Conservation (phyloP, 2,888 invertebrate species). For the Diabrotica balteata region DNA sequence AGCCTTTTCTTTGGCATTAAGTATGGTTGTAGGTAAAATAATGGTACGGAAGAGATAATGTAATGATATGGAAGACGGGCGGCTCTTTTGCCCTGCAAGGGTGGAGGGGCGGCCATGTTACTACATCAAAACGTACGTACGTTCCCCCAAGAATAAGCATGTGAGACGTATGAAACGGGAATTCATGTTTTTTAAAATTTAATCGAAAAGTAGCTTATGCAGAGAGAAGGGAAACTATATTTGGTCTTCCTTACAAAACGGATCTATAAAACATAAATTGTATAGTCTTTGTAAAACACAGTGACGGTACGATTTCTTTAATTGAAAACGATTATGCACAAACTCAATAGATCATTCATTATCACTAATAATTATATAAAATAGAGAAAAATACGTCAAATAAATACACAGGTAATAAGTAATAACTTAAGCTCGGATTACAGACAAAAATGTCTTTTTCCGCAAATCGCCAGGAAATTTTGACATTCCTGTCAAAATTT, state of each 20-base stretch:
- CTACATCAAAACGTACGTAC: slow-evolving; percentile 23
- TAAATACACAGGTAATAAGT: no score
- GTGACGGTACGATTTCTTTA: neutral
- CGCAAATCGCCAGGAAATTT: no score
- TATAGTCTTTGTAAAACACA: slow-evolving; percentile 50
- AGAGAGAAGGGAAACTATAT: slow-evolving; percentile 38
- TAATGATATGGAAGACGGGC: slow-evolving; percentile 14
- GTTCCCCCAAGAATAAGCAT: slow-evolving; percentile 30
- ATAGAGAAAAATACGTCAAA: neutral
- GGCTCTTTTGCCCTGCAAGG: neutral
- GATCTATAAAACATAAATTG: slow-evolving; percentile 55
- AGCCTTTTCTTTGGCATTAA: neutral
- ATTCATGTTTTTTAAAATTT: slow-evolving; percentile 42
- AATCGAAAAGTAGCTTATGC: slow-evolving; percentile 39
- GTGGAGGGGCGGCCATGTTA: slow-evolving; percentile 17
- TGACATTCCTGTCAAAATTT: no score
- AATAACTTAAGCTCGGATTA: no score
- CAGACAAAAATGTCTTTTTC: neutral
- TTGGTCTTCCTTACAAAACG: slow-evolving; percentile 44
- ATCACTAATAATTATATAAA: slow-evolving; percentile 45
- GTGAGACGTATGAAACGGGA: slow-evolving; percentile 29
- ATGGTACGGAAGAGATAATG: slow-evolving; percentile 11
- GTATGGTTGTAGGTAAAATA: neutral
- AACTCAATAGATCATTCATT: slow-evolving; percentile 40
- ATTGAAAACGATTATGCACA: slow-evolving; percentile 10